Percentiles rank a stretch among this genome's conserved stretches.
Evolutionary conservation across 1,140 invertebrate genomes (phyloP).

Genomic region (Sesamia nonagrioides): DNA sequence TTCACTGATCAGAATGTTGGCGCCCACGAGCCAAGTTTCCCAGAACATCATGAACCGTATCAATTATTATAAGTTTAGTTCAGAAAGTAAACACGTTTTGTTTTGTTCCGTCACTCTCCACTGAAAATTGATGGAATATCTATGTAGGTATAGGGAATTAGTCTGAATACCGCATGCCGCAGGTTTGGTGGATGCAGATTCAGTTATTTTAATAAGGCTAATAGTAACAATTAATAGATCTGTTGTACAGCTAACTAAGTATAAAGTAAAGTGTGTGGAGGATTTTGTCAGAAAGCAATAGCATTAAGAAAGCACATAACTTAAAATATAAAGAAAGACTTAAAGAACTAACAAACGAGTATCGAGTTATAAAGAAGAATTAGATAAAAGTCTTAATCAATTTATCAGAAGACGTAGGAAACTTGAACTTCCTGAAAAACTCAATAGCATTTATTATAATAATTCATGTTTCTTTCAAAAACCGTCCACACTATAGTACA

Average conservation of each 20-base stretch:
- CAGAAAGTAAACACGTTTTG: conserved; percentile 30
- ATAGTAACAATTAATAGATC: neutral
- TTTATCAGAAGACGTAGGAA: no score
- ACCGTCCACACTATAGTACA: no score
- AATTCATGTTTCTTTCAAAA: no score
- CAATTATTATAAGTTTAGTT: conserved; percentile 44
- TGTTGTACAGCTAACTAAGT: neutral
- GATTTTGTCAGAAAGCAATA: no score
- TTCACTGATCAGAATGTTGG: conserved; percentile 24
- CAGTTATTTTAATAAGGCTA: conserved; percentile 6
- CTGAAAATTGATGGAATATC: conserved; percentile 21
- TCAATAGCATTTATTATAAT: no score
- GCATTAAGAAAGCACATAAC: no score
- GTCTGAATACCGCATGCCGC: conserved; percentile 9
- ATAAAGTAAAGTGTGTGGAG: no score
- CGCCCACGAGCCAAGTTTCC: conserved; percentile 32
- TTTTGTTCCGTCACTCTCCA: conserved; percentile 30
- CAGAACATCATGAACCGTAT: conserved; percentile 33
- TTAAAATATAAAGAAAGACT: no score
- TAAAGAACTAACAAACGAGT: no score
- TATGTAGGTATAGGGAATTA: conserved; percentile 21
- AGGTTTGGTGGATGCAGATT: neutral
- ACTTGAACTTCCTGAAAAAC: no score
- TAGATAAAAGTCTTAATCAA: no score
- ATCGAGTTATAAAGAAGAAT: no score